A percentile compares a stretch with the other conserved stretches of the same genome.
Evolutionary conservation across 2,797 vertebrate species (phyloP).

Genomic region (Rhabdomys pumilio): DNA sequence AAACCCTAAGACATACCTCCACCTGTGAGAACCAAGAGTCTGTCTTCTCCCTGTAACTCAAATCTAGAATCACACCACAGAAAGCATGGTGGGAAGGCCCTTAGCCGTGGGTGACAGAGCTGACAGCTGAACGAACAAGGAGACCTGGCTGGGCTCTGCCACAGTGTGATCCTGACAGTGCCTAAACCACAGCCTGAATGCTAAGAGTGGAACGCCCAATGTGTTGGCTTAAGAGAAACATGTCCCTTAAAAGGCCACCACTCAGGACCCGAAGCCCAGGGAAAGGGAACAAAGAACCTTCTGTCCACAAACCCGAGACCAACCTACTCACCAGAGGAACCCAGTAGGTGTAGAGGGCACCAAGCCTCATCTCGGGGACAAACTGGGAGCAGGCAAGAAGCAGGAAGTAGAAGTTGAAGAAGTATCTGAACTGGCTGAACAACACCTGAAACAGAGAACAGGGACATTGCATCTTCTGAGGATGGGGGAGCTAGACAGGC

Average conservation of each 20-base stretch:
- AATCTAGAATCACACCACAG: background rate
- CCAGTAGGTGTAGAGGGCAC: conserved; percentile 98
- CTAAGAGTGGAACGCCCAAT: fast-evolving
- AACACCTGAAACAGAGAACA: conserved; percentile 91
- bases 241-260: background rate
- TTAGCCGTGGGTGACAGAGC: fast-evolving
- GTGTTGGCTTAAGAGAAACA: fast-evolving
- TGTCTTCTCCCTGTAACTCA: background rate
- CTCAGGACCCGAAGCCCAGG: too few species aligned
- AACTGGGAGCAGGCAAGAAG: conserved; percentile 99
- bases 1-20: too few species aligned
- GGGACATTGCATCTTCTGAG: background rate
- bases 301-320: conserved; percentile 1
- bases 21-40: fast-evolving
- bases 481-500: fast-evolving
- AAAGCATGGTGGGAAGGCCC: fast-evolving
- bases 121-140: fast-evolving
- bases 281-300: background rate
- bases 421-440: conserved; percentile 99
- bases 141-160: fast-evolving
- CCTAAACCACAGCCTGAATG: fast-evolving
- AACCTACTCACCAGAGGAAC: conserved; percentile 96
- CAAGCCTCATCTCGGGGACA: conserved; percentile 96
- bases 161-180: fast-evolving
- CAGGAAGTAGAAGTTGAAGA: conserved; percentile 99